Conservation (phyloP, 2,113 vertebrate species). For the Pomatostomus ruficeps region DNA sequence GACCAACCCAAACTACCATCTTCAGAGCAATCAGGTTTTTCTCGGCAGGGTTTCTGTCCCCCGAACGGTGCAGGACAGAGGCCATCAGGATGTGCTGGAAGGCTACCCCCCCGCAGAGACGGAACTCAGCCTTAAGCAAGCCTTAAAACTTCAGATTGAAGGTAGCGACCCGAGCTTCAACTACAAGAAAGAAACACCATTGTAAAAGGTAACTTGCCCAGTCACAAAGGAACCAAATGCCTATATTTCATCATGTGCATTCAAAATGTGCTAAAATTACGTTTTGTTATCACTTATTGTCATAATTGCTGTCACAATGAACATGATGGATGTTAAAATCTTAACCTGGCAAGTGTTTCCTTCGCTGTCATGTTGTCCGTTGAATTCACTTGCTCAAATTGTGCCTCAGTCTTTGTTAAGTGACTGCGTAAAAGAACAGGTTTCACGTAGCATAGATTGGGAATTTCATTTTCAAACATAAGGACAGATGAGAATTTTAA, state of each 20-base stretch:
- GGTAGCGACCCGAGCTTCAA: slow-evolving; percentile 90
- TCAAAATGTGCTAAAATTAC: background rate
- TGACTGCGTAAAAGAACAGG: background rate
- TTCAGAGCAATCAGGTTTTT: slow-evolving; percentile 94
- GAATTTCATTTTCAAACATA: background rate
- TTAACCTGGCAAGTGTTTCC: background rate
- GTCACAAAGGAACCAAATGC: background rate
- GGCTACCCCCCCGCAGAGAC: slow-evolving; percentile 89
- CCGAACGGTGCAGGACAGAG: slow-evolving; percentile 82
- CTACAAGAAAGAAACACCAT: slow-evolving; percentile 98
- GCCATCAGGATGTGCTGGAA: slow-evolving; percentile 90
- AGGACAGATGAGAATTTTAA: background rate
- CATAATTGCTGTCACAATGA: background rate
- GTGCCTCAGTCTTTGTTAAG: background rate
- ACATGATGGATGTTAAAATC: background rate
- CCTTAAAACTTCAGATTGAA: slow-evolving; percentile 96
- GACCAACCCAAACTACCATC: slow-evolving; percentile 97
- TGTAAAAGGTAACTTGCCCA: slow-evolving; percentile 81
- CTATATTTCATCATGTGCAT: accelerated
- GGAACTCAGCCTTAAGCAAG: slow-evolving; percentile 96
- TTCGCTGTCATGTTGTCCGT: background rate
- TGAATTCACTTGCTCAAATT: background rate
- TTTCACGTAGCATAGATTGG: background rate
- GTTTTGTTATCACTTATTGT: accelerated
- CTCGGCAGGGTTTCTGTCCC: slow-evolving; percentile 90